These are phyloP conservation scores for Arvicanthis niloticus DNA, from an alignment of 2,113 vertebrate species.

Conservation along the genomic window DNA sequence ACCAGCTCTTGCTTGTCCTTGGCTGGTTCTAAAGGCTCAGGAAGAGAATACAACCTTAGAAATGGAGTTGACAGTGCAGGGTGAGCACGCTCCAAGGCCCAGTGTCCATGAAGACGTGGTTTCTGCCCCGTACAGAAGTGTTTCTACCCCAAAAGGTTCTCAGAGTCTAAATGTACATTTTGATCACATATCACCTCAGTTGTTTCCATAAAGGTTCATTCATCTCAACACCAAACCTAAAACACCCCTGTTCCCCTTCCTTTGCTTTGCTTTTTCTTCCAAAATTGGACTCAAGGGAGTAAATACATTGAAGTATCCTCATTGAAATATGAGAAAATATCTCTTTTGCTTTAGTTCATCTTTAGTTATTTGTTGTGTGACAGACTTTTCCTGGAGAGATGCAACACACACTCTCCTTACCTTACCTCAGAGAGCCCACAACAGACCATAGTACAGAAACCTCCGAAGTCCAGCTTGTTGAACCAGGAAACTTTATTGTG, in stretches of 20 bases:
- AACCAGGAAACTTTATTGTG: neutral
- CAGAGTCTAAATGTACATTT: conserved; percentile 27
- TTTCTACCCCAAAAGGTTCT: conserved; percentile 55
- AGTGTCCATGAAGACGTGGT: neutral
- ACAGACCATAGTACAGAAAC: neutral
- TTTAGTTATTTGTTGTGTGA: neutral
- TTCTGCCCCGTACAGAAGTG: neutral
- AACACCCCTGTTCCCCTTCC: neutral
- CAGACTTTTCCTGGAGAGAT: neutral
- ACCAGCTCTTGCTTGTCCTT: conserved; percentile 76
- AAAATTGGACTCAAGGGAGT: neutral
- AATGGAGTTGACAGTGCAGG: neutral
- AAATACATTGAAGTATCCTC: neutral
- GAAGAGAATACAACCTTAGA: conserved; percentile 65
- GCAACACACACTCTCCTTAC: neutral
- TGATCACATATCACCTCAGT: conserved; percentile 43
- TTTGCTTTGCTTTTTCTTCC: neutral
- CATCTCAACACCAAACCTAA: neutral
- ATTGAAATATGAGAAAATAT: neutral
- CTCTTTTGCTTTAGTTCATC: conserved; percentile 4
- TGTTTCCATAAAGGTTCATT: neutral
- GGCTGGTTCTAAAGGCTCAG: conserved; percentile 38
- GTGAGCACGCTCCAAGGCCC: neutral
- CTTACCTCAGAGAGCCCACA: neutral
- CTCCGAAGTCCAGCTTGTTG: neutral